Base-by-base conservation (phyloP, 2,113 vertebrate genomes). In the Planiliza haematocheilus region DNA sequence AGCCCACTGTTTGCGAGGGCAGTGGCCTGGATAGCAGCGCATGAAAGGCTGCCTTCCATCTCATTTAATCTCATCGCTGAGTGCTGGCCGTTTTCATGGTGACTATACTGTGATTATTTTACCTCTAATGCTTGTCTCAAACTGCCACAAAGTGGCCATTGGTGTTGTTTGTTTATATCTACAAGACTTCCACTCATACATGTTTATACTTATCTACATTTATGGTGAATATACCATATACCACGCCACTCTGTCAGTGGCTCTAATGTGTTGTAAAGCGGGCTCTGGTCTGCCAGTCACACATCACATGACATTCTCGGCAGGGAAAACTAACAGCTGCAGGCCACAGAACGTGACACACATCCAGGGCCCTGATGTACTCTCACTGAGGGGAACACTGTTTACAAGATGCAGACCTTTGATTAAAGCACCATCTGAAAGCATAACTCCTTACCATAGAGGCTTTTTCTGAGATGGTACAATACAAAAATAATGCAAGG, bases 31-130 rank as follows among this genome's bases (percentile, higher is more conserved):
- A 91, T 87, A 77, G 66, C 63, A 46, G 62, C 1, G 49, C 21
- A 81, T 85, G 70, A 84, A 86, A 87, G 75, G 64, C 72, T 79
- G 75, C 88, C 85, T 86, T 89, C 82, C 83, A 89, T 89, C 76
- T 60, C 83, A 85, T 77, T 90, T 85, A 70, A 82, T 82, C 65
- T 84, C 52, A 76, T 2, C 78, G 56, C 39, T 84, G 69, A 82
- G 77, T 79, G 83, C 86, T 73, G 24, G 41, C 13, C 84, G 53
- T 52, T 48, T 74, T 76, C 68, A 30, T 24, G 14, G 42, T 71
- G 62, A 73, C 10, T 63, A 21, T 74, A 60, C 70, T 68, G 66
- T 69, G 63, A 58, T 56, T 41, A 37, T 64, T 69, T 66, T 17
- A 58, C 53, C 51, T 70, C 63, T 62, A 6, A 42, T 65, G 14